These are phyloP conservation scores for Takifugu rubripes DNA, from an alignment of 2,797 vertebrate genomes.

Conservation along the genomic window DNA sequence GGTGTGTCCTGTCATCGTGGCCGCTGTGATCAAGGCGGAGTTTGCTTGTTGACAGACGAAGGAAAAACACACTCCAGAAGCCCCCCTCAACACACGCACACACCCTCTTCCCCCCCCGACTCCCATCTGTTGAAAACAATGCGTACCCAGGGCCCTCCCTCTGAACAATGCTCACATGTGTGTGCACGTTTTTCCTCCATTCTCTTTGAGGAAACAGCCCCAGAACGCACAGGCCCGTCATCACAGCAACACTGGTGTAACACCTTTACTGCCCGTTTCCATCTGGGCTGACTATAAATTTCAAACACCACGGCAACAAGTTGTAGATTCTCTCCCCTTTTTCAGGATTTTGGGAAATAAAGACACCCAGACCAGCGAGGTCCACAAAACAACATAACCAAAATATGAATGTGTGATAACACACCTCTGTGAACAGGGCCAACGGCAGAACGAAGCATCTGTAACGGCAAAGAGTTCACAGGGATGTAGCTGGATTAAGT, in stretches of 20 bases:
- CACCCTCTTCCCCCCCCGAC: constrained; percentile 49
- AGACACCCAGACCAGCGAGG: no score
- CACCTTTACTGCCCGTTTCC: neutral
- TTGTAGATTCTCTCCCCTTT: no score
- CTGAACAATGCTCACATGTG: constrained; percentile 62
- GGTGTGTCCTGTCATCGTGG: constrained; percentile 52
- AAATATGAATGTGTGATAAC: no score
- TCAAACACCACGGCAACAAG: no score
- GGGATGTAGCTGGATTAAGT: no score
- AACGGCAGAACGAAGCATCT: no score
- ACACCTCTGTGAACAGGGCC: no score
- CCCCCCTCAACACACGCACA: constrained; percentile 26
- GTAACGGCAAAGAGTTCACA: no score
- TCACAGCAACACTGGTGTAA: constrained; percentile 10
- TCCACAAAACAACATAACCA: no score
- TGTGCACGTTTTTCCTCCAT: constrained; percentile 58
- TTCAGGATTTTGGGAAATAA: no score
- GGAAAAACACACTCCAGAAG: constrained; percentile 54
- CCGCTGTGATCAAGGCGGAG: constrained; percentile 22
- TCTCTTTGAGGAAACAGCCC: constrained; percentile 47
- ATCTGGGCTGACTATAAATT: neutral
- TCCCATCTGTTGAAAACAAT: constrained; percentile 72
- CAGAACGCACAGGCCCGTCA: constrained; percentile 36
- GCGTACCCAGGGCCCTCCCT: constrained; percentile 52
- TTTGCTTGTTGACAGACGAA: constrained; percentile 58